These are phyloP conservation scores for Atherinosoma microstoma DNA, from an alignment of 2,797 vertebrate genomes.

Conservation along the genomic window DNA sequence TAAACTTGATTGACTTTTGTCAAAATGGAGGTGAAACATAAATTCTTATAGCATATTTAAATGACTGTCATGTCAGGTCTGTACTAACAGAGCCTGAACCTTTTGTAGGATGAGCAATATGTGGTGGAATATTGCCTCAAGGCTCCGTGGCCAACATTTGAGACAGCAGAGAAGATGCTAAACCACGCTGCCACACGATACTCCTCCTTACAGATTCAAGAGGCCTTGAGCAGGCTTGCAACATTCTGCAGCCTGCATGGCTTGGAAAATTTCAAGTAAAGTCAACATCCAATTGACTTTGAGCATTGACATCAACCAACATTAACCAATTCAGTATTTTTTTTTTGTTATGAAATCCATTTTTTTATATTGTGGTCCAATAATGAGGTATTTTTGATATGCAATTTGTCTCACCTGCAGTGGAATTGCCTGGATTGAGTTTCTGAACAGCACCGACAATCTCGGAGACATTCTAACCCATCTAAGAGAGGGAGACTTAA, in stretches of 20 bases:
- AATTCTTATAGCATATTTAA: neutral
- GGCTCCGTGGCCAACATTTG: conserved; percentile 92
- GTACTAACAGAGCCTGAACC: neutral
- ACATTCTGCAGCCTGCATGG: conserved; percentile 93
- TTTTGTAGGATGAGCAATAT: conserved; percentile 90
- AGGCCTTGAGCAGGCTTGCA: conserved; percentile 89
- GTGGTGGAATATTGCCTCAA: conserved; percentile 94
- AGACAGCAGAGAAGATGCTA: conserved; percentile 93
- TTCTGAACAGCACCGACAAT: conserved; percentile 89
- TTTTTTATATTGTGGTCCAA: neutral
- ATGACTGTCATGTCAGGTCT: too few species aligned
- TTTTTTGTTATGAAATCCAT: neutral
- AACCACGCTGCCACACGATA: conserved; percentile 84
- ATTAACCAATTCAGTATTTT: neutral
- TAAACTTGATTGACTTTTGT: conserved; percentile 1
- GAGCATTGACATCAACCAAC: too few species aligned
- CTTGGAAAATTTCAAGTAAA: conserved; percentile 90
- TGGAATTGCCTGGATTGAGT: conserved; percentile 93
- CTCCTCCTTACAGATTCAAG: conserved; percentile 85
- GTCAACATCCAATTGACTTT: conserved; percentile 8
- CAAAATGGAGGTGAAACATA: neutral
- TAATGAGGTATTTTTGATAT: conserved; percentile 8
- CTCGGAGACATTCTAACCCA: conserved; percentile 86
- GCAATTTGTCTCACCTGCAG: conserved; percentile 70
- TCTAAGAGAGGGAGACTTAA: conserved; percentile 87